phyloP scores from a whole-genome alignment of 2,888 invertebrate genomes.

The Onchidella celtica region DNA sequence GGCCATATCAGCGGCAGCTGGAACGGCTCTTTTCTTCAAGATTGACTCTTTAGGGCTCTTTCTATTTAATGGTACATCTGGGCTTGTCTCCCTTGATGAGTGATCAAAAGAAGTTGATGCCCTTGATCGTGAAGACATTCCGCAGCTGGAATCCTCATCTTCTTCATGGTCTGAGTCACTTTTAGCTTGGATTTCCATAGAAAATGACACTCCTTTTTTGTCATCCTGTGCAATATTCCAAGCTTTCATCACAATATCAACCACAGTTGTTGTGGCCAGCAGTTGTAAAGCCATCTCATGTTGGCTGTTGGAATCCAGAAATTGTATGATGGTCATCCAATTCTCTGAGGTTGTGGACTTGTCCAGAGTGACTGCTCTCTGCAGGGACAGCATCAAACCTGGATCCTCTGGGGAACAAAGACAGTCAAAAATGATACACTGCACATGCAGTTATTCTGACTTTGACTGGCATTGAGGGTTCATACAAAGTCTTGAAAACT shows the following conservation, averaged over 20 bases:
- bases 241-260: slow-evolving; percentile 63
- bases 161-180: slow-evolving; percentile 36
- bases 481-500: too few species aligned
- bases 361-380: slow-evolving; percentile 68
- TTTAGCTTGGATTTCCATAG: slow-evolving; percentile 14
- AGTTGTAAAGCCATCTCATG: slow-evolving; percentile 67
- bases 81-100: slow-evolving; percentile 34
- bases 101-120: slow-evolving; percentile 25
- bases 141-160: slow-evolving; percentile 22
- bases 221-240: slow-evolving; percentile 39
- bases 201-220: slow-evolving; percentile 26
- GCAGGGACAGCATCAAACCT: slow-evolving; percentile 10
- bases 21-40: slow-evolving; percentile 15
- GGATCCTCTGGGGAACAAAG: neutral
- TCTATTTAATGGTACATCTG: neutral
- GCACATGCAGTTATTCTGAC: neutral
- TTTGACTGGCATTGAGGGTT: neutral
- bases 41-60: slow-evolving; percentile 15
- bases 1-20: neutral
- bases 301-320: slow-evolving; percentile 67
- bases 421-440: too few species aligned
- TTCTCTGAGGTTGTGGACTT: slow-evolving; percentile 62
- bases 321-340: slow-evolving; percentile 68
- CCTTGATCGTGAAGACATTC: slow-evolving; percentile 28
- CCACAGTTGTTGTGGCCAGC: slow-evolving; percentile 68